Conservation (phyloP, 2,888 invertebrate species). For the Agrenia bidenticulata region DNA sequence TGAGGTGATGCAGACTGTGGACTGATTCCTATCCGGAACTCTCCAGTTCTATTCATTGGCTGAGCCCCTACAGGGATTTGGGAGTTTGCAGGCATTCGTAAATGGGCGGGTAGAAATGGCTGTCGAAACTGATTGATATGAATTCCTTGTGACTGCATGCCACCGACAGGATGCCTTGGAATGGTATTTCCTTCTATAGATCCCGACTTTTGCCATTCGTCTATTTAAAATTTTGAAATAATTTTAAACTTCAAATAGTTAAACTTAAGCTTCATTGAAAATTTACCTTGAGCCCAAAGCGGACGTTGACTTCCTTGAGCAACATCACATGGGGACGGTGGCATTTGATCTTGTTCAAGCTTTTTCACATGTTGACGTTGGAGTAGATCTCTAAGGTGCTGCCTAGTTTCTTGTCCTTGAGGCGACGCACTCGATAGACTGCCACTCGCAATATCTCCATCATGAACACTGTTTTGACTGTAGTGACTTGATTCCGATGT, state of each 20-base stretch:
- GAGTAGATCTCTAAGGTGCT: constrained; percentile 75
- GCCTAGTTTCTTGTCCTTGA: constrained; percentile 62
- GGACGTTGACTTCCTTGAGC: constrained; percentile 39
- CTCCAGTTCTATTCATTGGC: constrained; percentile 16
- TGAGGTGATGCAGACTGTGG: neutral
- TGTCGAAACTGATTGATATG: constrained; percentile 47
- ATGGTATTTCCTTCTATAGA: neutral
- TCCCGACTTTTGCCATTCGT: constrained; percentile 12
- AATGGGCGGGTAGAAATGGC: constrained; percentile 48
- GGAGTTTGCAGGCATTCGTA: constrained; percentile 30
- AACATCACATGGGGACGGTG: constrained; percentile 53
- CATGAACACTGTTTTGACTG: constrained; percentile 28
- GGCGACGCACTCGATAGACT: constrained; percentile 42
- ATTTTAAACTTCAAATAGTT: neutral
- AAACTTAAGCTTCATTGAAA: neutral
- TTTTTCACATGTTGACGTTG: constrained; percentile 73
- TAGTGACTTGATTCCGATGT: constrained; percentile 35
- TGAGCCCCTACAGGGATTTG: constrained; percentile 14
- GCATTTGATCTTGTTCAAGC: constrained; percentile 58
- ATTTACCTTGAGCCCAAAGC: constrained; percentile 28
- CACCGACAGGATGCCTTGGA: constrained; percentile 16
- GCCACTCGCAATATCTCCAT: constrained; percentile 4
- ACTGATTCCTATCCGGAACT: constrained; percentile 16
- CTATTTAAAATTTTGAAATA: constrained; percentile 1
- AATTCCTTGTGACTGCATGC: constrained; percentile 10